A percentile compares a stretch with the other conserved stretches of the same genome.
These are phyloP conservation scores for Larimichthys crocea DNA, from an alignment of 2,113 vertebrate species.

Conservation along the genomic window DNA sequence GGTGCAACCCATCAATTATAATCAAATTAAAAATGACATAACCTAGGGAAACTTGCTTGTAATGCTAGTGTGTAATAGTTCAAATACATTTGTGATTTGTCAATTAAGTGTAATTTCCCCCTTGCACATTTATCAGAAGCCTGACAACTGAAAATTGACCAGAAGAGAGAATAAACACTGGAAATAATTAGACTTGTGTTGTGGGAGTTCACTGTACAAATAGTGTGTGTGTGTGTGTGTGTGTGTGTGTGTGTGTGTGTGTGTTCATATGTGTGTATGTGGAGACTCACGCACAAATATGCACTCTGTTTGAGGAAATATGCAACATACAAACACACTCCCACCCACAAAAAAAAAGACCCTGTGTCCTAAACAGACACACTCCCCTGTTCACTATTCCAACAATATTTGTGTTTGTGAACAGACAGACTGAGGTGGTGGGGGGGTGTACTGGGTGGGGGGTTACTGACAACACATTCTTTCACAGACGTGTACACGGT, in stretches of 20 bases:
- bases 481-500: slow-evolving; percentile 40
- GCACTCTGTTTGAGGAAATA: slow-evolving; percentile 46
- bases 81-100: slow-evolving; percentile 38
- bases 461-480: slow-evolving; percentile 49
- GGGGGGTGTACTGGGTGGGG: neutral
- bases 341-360: slow-evolving; percentile 38
- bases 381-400: slow-evolving; percentile 42
- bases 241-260: neutral
- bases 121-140: slow-evolving; percentile 40
- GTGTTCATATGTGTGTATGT: neutral
- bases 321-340: slow-evolving; percentile 55
- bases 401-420: slow-evolving; percentile 53
- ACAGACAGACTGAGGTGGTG: neutral
- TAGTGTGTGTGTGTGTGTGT: neutral
- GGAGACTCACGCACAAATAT: slow-evolving; percentile 15
- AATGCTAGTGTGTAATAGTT: slow-evolving; percentile 15
- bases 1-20: slow-evolving; percentile 10
- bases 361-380: slow-evolving; percentile 39
- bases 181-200: slow-evolving; percentile 26
- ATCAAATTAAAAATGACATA: slow-evolving; percentile 29
- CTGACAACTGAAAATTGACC: slow-evolving; percentile 40
- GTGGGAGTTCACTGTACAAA: slow-evolving; percentile 37
- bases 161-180: slow-evolving; percentile 43
- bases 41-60: slow-evolving; percentile 33
- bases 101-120: slow-evolving; percentile 57